Conservation (phyloP, 2,888 invertebrate genomes). For the Phania funesta region DNA sequence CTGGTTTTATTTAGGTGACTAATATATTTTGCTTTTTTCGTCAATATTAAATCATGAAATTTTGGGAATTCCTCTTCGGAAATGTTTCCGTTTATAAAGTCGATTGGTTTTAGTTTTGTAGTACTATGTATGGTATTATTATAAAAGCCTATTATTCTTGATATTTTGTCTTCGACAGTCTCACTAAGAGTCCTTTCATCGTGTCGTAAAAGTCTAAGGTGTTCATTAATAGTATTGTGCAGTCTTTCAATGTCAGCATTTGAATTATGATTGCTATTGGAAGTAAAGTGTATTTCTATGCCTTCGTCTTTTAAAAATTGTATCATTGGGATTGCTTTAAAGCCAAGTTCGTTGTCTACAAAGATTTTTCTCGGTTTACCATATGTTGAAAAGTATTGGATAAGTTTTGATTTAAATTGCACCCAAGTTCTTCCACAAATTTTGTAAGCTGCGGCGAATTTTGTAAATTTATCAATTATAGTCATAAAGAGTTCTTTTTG, state of each 20-base stretch:
- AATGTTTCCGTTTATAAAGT: conserved; percentile 65
- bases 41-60: conserved; percentile 51
- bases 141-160: conserved; percentile 61
- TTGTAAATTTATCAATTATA: background rate
- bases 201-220: conserved; percentile 65
- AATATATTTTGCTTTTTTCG: conserved; percentile 57
- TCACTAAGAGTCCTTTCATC: conserved; percentile 32
- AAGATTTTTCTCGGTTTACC: background rate
- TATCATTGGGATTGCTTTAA: conserved; percentile 28
- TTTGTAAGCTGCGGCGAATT: background rate
- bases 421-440: background rate
- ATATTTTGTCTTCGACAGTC: conserved; percentile 64
- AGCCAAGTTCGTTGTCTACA: background rate
- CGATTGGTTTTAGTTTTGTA: conserved; percentile 61
- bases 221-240: conserved; percentile 56
- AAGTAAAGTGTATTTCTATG: conserved; percentile 51
- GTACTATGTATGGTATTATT: conserved; percentile 60
- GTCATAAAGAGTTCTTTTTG: background rate
- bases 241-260: too few relatives aligned
- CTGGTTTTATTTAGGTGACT: conserved; percentile 41
- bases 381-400: background rate
- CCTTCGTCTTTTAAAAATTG: conserved; percentile 8
- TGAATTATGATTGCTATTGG: conserved; percentile 43
- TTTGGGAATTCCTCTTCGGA: conserved; percentile 43
- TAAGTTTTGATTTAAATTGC: background rate